Evolutionary conservation across 2,113 vertebrate species (phyloP).

Genomic region (Thryonomys swinderianus): DNA sequence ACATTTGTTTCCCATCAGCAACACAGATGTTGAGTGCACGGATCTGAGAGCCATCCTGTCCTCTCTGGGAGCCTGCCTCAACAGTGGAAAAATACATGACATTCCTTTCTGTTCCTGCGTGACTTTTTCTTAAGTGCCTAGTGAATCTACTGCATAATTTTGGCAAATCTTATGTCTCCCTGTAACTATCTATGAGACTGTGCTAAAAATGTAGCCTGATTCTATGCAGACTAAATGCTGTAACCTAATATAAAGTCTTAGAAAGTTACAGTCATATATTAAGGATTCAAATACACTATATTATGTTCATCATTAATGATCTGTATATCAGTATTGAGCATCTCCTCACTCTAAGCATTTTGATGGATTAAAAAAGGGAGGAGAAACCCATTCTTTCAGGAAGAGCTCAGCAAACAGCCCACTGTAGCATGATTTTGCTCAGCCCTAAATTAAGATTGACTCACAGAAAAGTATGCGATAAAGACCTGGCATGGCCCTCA

Average conservation of each 20-base stretch:
- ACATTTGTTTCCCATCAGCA: slow-evolving; percentile 21
- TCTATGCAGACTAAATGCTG: neutral
- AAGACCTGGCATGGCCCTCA: neutral
- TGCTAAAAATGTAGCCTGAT: neutral
- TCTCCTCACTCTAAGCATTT: neutral
- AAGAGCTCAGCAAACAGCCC: neutral
- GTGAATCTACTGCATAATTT: neutral
- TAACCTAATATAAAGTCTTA: neutral
- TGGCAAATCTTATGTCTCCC: neutral
- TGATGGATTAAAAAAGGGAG: neutral
- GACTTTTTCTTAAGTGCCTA: neutral
- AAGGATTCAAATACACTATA: neutral
- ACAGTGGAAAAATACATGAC: neutral
- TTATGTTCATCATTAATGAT: neutral
- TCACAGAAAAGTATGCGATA: neutral
- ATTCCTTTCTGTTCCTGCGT: neutral
- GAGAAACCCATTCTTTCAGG: neutral
- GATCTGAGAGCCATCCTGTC: neutral
- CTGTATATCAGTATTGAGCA: neutral
- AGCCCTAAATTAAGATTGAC: neutral
- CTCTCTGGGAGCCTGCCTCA: neutral
- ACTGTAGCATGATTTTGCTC: neutral
- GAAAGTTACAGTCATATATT: neutral
- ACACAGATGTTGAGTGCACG: neutral
- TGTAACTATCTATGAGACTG: neutral